phyloP scores from a whole-genome alignment of 2,888 invertebrate species.

The Acronicta psi region DNA sequence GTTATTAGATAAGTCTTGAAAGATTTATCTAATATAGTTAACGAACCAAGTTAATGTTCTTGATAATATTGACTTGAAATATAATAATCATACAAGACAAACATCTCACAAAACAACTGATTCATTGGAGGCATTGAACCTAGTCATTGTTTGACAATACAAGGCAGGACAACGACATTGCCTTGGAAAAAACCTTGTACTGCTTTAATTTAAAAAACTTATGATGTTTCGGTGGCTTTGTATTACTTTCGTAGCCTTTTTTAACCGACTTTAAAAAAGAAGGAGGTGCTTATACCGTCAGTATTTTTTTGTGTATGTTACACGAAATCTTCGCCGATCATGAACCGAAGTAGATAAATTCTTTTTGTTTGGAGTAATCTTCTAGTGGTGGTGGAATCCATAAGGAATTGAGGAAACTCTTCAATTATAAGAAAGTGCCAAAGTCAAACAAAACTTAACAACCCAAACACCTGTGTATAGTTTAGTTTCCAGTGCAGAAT shows the following conservation, averaged over 20 bases:
- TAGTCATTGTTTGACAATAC: constrained; percentile 16
- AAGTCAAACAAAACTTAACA: constrained; percentile 7
- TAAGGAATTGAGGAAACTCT: too few relatives aligned
- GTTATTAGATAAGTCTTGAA: too few relatives aligned
- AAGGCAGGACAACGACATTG: constrained; percentile 14
- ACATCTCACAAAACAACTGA: constrained; percentile 3
- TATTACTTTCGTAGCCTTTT: too few relatives aligned
- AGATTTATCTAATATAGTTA: too few relatives aligned
- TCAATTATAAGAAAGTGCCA: not conserved
- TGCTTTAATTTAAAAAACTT: not conserved
- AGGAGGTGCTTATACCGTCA: too few relatives aligned
- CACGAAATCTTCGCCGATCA: too few relatives aligned
- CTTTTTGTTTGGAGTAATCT: too few relatives aligned
- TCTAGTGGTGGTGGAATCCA: too few relatives aligned
- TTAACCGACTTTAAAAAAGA: too few relatives aligned
- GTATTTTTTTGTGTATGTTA: too few relatives aligned
- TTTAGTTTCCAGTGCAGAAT: constrained; percentile 28
- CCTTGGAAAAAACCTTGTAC: constrained; percentile 11
- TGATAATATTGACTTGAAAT: not conserved
- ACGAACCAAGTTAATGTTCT: not conserved
- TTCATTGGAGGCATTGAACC: constrained; percentile 20
- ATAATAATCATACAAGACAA: not conserved
- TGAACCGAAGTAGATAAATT: too few relatives aligned
- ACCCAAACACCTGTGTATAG: constrained; percentile 32
- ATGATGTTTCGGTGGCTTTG: too few relatives aligned